phyloP scores from a whole-genome alignment of 2,888 invertebrate genomes.

The Chirona hameri region DNA sequence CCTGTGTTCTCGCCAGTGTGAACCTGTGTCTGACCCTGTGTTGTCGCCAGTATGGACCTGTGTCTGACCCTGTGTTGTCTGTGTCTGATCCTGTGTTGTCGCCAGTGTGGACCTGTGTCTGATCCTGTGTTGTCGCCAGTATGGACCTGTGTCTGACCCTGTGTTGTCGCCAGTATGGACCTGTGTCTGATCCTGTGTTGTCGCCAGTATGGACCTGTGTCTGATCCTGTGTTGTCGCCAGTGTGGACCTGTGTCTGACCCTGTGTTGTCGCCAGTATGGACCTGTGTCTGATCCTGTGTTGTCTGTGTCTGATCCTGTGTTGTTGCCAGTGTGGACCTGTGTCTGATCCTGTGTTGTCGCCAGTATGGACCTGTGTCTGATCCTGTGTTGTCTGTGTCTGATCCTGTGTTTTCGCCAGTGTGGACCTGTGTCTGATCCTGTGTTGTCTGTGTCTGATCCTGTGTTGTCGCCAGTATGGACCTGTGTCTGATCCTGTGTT shows the following conservation, averaged over 20 bases:
- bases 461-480: conserved; percentile 55
- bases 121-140: conserved; percentile 45
- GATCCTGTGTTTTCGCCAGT: too few relatives aligned
- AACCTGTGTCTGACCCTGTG: conserved; percentile 26
- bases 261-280: too few relatives aligned
- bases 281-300: too few relatives aligned
- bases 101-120: not conserved
- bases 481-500: conserved; percentile 50
- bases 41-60: conserved; percentile 60
- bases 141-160: conserved; percentile 58
- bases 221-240: conserved; percentile 31
- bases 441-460: not conserved
- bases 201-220: not conserved
- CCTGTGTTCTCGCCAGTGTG: not conserved
- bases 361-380: conserved; percentile 61
- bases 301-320: too few relatives aligned
- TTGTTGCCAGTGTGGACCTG: not conserved
- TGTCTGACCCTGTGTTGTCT: conserved; percentile 42
- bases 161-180: too few relatives aligned
- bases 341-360: conserved; percentile 29
- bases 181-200: too few relatives aligned
- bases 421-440: too few relatives aligned
- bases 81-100: too few relatives aligned
- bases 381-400: too few relatives aligned
- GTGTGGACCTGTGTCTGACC: conserved; percentile 76